These are phyloP conservation scores for Tupiocoris notatus DNA, from an alignment of 2,888 invertebrate genomes.

Conservation along the genomic window DNA sequence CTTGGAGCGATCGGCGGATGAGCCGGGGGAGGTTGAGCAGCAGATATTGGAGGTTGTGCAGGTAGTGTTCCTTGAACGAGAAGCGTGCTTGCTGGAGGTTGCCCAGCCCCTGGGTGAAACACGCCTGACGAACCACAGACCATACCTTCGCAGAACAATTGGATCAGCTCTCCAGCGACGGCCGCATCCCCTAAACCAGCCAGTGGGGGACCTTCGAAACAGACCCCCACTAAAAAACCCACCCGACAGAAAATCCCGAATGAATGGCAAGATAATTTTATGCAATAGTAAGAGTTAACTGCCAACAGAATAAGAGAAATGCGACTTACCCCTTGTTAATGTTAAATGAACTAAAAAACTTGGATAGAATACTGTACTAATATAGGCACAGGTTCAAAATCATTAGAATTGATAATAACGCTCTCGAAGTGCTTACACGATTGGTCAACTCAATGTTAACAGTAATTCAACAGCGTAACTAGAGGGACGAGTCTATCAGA, in stretches of 20 bases:
- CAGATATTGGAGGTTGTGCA: constrained; percentile 8
- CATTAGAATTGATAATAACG: too few species aligned
- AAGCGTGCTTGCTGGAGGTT: constrained; percentile 11
- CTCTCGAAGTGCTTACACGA: too few species aligned
- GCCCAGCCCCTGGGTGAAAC: constrained; percentile 36
- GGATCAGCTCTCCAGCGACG: constrained; percentile 41
- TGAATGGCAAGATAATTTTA: background rate
- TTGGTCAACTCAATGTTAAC: too few species aligned
- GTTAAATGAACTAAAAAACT: too few species aligned
- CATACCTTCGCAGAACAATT: constrained; percentile 45
- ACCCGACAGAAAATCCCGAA: background rate
- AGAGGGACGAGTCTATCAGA: too few species aligned
- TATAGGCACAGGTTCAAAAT: too few species aligned
- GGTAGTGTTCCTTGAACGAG: constrained; percentile 30
- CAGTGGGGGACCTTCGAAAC: constrained; percentile 37
- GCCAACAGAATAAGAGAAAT: background rate
- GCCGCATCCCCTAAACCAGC: constrained; percentile 42
- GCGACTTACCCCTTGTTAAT: too few species aligned
- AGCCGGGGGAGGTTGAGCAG: constrained; percentile 20
- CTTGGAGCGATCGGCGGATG: constrained; percentile 57
- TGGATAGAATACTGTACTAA: too few species aligned
- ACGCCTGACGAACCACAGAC: constrained; percentile 40
- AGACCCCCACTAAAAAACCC: constrained; percentile 31
- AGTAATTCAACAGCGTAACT: too few species aligned
- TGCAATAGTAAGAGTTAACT: background rate